Evolutionary conservation across 2,888 invertebrate genomes (phyloP).

Genomic region (Phorcus lineatus): DNA sequence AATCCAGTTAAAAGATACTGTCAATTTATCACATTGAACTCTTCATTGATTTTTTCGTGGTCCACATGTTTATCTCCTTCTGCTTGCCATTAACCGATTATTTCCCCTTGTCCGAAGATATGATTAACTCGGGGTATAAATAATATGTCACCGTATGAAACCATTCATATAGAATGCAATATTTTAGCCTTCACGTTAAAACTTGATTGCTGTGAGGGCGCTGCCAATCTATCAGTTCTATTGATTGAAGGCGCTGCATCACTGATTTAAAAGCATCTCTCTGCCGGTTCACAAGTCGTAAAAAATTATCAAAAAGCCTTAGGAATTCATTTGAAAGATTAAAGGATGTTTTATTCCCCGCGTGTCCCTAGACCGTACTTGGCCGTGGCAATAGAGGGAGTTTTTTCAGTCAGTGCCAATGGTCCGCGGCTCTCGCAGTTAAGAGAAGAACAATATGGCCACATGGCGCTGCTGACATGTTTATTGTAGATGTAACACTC

Average conservation of each 20-base stretch:
- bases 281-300: neutral
- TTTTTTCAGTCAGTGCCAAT: neutral
- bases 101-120: too few relatives aligned
- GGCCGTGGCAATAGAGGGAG: neutral
- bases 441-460: neutral
- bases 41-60: too few relatives aligned
- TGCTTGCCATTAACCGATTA: too few relatives aligned
- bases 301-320: neutral
- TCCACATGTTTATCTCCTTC: too few relatives aligned
- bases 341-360: conserved; percentile 13
- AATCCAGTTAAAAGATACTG: too few relatives aligned
- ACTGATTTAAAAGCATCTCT: neutral
- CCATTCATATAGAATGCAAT: neutral
- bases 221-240: neutral
- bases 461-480: neutral
- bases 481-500: conserved; percentile 20
- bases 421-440: neutral
- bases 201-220: neutral
- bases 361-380: neutral
- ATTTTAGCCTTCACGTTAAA: neutral
- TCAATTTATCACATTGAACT: too few relatives aligned
- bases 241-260: neutral
- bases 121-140: too few relatives aligned
- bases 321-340: conserved; percentile 20
- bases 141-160: too few relatives aligned